Percentiles rank a stretch among this genome's conserved stretches.
Conservation (phyloP, 2,113 vertebrate genomes). For the Columba livia region DNA sequence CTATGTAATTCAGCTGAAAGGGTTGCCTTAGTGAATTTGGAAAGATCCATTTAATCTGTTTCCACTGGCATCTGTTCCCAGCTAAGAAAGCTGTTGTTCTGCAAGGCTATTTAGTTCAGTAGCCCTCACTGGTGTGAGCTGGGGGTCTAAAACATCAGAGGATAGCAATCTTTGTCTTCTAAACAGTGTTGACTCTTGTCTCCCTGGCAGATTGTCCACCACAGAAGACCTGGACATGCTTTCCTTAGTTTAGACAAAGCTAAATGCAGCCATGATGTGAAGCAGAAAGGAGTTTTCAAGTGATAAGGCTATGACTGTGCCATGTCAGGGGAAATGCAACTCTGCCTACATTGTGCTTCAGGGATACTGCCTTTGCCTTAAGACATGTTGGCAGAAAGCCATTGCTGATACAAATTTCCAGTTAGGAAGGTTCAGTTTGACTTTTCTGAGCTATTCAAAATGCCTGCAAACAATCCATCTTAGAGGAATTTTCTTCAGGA, state of each 20-base stretch:
- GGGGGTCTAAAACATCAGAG: not conserved
- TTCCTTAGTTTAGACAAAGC: not conserved
- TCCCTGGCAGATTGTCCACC: not conserved
- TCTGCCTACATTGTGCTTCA: not conserved
- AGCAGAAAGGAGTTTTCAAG: not conserved
- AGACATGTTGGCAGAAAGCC: not conserved
- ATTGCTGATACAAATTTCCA: not conserved
- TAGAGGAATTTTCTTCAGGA: not conserved
- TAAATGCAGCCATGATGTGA: not conserved
- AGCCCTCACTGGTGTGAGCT: not conserved
- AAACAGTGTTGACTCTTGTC: not conserved
- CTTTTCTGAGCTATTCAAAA: not conserved
- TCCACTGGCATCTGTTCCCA: not conserved
- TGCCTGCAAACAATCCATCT: not conserved
- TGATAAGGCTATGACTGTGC: not conserved
- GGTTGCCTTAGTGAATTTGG: not conserved
- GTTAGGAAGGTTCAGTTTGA: not conserved
- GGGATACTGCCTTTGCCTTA: not conserved
- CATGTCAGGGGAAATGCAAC: not conserved
- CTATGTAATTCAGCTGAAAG: not conserved
- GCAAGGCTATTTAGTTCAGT: not conserved
- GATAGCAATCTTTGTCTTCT: not conserved
- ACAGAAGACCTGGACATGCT: not conserved
- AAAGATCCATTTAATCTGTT: not conserved
- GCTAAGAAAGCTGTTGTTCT: not conserved